Conservation (phyloP, 2,797 vertebrate genomes). For the Hozukius guyotensis region DNA sequence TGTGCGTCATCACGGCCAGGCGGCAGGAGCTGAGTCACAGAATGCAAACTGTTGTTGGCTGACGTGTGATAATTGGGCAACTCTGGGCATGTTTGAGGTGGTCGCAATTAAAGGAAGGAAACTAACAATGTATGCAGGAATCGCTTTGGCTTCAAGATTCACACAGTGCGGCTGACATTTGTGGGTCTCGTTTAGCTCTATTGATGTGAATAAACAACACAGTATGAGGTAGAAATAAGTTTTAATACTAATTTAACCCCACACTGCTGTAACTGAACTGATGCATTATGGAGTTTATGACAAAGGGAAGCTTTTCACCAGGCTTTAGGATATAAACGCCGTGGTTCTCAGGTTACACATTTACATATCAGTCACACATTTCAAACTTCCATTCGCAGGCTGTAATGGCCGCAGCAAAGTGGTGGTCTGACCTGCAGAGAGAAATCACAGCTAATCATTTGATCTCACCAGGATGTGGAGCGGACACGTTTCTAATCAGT, state of each 20-base stretch:
- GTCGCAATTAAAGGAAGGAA: slow-evolving; percentile 2
- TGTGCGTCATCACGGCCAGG: slow-evolving; percentile 19
- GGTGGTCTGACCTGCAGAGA: neutral
- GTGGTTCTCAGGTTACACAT: neutral
- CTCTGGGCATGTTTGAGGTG: neutral
- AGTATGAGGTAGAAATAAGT: neutral
- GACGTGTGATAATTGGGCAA: slow-evolving; percentile 14
- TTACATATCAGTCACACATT: slow-evolving; percentile 22
- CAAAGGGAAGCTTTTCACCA: neutral
- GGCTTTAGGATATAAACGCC: neutral
- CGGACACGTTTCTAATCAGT: slow-evolving; percentile 26
- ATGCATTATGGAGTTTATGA: neutral
- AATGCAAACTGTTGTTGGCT: slow-evolving; percentile 13
- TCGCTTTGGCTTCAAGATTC: neutral
- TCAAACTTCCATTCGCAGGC: slow-evolving; percentile 10
- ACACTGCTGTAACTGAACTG: neutral
- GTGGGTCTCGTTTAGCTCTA: slow-evolving; percentile 5
- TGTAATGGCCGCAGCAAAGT: neutral
- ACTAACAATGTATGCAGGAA: neutral
- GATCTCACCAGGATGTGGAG: slow-evolving; percentile 1
- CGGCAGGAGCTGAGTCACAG: slow-evolving; percentile 41
- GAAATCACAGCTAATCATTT: slow-evolving; percentile 28
- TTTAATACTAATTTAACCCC: neutral
- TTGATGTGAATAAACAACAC: slow-evolving; percentile 16
- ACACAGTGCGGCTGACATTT: slow-evolving; percentile 28